phyloP scores from a whole-genome alignment of 2,888 invertebrate genomes.

The Ennomos erosarius region DNA sequence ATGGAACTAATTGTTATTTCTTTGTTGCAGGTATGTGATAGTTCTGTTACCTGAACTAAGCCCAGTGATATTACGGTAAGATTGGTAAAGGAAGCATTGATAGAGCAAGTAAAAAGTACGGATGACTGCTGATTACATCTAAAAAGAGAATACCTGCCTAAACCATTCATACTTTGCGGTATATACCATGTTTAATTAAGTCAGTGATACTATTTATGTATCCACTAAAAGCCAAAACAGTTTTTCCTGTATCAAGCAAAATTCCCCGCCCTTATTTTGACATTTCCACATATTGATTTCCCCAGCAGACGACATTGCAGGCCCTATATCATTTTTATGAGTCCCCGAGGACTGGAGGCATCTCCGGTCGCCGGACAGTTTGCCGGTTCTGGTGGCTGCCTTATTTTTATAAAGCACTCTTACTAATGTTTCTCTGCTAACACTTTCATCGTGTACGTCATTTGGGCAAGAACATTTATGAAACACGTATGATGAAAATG shows the following conservation, averaged over 20 bases:
- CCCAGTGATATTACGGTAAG: too few relatives aligned
- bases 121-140: too few relatives aligned
- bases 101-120: too few relatives aligned
- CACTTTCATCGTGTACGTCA: slow-evolving; percentile 13
- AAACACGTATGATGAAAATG: too few relatives aligned
- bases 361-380: slow-evolving; percentile 57
- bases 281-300: slow-evolving; percentile 71
- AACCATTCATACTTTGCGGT: too few relatives aligned
- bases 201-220: not conserved
- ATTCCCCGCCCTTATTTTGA: slow-evolving; percentile 58
- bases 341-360: slow-evolving; percentile 63
- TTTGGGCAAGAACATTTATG: too few relatives aligned
- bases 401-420: slow-evolving; percentile 68
- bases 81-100: too few relatives aligned
- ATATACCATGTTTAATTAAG: slow-evolving; percentile 13
- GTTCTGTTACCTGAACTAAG: too few relatives aligned
- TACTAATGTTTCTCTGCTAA: slow-evolving; percentile 50
- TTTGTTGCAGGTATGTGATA: slow-evolving; percentile 50
- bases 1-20: slow-evolving; percentile 27
- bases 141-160: too few relatives aligned
- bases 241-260: slow-evolving; percentile 41
- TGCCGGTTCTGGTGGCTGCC: slow-evolving; percentile 54
- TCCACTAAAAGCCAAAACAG: too few relatives aligned
- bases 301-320: slow-evolving; percentile 57
- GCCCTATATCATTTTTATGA: slow-evolving; percentile 73